Percentiles rank a stretch among this genome's conserved stretches.
These are phyloP conservation scores for Mythimna vitellina DNA, from an alignment of 2,888 invertebrate genomes.

Conservation along the genomic window DNA sequence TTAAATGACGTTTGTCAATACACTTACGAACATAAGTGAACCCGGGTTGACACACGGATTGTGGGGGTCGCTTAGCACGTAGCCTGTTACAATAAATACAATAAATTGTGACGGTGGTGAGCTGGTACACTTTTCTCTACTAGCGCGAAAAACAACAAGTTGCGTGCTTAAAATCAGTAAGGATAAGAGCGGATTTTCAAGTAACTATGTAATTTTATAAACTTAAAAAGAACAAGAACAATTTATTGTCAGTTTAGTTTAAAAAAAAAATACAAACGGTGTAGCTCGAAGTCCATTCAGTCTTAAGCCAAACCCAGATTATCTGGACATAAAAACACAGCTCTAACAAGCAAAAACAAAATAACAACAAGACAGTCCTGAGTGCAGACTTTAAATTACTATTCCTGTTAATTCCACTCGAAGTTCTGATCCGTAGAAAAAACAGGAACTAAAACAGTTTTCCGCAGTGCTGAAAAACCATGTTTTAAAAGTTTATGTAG, in stretches of 20 bases:
- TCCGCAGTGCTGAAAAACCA: conserved; percentile 39
- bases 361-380: conserved; percentile 16
- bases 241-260: not conserved
- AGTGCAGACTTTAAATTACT: conserved; percentile 41
- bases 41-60: too few species aligned
- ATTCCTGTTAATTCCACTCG: conserved; percentile 46
- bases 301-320: conserved; percentile 13
- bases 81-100: too few species aligned
- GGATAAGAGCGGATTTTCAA: too few species aligned
- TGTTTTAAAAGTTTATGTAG: conserved; percentile 31
- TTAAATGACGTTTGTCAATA: too few species aligned
- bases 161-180: too few species aligned
- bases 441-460: conserved; percentile 37
- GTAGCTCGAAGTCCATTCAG: not conserved
- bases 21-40: too few species aligned
- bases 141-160: too few species aligned
- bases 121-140: too few species aligned
- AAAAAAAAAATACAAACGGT: not conserved
- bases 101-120: too few species aligned
- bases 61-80: too few species aligned
- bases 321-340: conserved; percentile 10
- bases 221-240: not conserved
- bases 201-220: not conserved
- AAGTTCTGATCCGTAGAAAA: conserved; percentile 43
- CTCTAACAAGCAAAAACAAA: conserved; percentile 24